A percentile compares a stretch with the other conserved stretches of the same genome.
phyloP scores from a whole-genome alignment of 2,797 vertebrate species.

The Notolepis coatsorum region DNA sequence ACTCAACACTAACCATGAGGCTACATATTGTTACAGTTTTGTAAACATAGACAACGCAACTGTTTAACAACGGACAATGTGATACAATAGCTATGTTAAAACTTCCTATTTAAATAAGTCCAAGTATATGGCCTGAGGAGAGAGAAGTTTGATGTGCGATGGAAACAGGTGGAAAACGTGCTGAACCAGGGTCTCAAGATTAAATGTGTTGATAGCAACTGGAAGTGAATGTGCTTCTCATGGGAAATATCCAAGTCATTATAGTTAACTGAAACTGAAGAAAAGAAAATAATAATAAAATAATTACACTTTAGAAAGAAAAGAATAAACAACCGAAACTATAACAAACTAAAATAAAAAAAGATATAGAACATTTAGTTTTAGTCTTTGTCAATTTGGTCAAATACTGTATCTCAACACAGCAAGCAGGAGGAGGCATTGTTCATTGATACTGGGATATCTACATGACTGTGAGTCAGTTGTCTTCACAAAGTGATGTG shows the following conservation, averaged over 20 bases:
- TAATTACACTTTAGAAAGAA: no score
- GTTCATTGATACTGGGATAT: no score
- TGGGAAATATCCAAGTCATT: constrained; percentile 46
- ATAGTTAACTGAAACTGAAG: no score
- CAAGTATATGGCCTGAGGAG: constrained; percentile 24
- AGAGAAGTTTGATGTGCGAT: constrained; percentile 20
- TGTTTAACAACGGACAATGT: background rate
- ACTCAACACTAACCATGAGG: background rate
- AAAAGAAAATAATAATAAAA: no score
- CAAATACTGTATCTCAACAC: no score
- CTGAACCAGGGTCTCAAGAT: constrained; percentile 31
- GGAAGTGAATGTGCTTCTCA: constrained; percentile 23
- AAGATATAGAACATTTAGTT: no score
- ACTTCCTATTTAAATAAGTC: constrained; percentile 20
- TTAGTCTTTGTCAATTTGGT: no score
- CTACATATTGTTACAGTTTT: background rate
- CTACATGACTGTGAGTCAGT: no score
- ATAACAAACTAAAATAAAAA: no score
- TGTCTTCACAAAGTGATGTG: no score
- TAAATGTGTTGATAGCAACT: constrained; percentile 52
- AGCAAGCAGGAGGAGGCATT: no score
- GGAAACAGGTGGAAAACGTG: constrained; percentile 23
- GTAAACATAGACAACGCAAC: background rate
- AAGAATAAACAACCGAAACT: no score
- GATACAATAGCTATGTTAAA: constrained; percentile 10